These are phyloP conservation scores for Microctenopoma steveboyesi DNA, from an alignment of 2,797 vertebrate genomes.

Conservation along the genomic window DNA sequence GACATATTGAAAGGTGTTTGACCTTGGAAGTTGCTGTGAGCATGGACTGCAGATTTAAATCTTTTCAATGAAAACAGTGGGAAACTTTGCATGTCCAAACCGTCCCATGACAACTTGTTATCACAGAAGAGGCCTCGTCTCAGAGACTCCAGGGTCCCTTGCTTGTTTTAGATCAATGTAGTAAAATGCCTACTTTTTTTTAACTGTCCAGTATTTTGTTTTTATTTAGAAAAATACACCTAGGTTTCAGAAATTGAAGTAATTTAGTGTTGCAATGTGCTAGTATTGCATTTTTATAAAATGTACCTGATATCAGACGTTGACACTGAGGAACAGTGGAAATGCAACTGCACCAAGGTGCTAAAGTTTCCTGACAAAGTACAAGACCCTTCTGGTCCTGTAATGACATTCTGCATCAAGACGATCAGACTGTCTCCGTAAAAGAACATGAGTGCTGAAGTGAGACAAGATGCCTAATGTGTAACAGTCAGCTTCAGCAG, in stretches of 20 bases:
- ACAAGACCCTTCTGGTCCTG: constrained; percentile 42
- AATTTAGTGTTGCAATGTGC: constrained; percentile 5
- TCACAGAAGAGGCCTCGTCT: constrained; percentile 8
- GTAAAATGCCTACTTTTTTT: constrained; percentile 1
- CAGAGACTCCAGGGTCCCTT: constrained; percentile 4
- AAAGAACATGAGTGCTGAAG: constrained; percentile 47
- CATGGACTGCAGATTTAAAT: constrained; percentile 32
- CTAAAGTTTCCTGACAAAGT: constrained; percentile 40
- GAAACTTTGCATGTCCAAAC: constrained; percentile 22
- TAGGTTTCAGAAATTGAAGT: background rate
- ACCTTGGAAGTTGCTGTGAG: constrained; percentile 49
- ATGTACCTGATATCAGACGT: constrained; percentile 16
- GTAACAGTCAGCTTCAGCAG: constrained; percentile 50
- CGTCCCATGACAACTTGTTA: constrained; percentile 22
- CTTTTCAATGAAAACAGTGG: constrained; percentile 21
- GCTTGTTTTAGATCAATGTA: constrained; percentile 9
- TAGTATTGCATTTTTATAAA: constrained; percentile 12
- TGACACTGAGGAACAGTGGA: constrained; percentile 15
- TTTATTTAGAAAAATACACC: background rate
- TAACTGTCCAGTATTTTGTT: background rate
- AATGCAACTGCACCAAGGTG: constrained; percentile 31
- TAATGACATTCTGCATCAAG: constrained; percentile 53
- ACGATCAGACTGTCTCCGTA: constrained; percentile 37
- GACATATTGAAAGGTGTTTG: constrained; percentile 52
- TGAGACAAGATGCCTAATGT: constrained; percentile 61